Conservation (phyloP, 2,888 invertebrate genomes). For the Eurois occulta region DNA sequence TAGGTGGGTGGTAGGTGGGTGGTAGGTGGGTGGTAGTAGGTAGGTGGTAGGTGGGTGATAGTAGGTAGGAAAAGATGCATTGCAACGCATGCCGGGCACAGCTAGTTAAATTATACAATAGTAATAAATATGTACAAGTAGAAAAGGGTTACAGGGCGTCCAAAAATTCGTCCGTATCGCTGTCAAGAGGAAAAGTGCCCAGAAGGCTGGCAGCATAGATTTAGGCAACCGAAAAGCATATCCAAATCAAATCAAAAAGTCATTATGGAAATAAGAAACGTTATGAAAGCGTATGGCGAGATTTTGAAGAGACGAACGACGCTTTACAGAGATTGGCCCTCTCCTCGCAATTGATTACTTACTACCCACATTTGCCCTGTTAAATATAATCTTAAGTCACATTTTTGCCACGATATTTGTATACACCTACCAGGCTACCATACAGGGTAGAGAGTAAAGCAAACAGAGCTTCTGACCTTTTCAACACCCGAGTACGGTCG, state of each 20-base stretch:
- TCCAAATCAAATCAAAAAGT: background rate
- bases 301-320: background rate
- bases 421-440: slow-evolving; percentile 35
- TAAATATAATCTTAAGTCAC: slow-evolving; percentile 28
- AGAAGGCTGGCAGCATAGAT: too few relatives aligned
- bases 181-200: too few relatives aligned
- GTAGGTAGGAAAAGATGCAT: too few relatives aligned
- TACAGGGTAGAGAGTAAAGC: slow-evolving; percentile 22
- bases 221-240: background rate
- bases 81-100: too few relatives aligned
- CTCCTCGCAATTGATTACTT: background rate
- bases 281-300: background rate
- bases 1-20: too few relatives aligned
- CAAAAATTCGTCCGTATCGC: too few relatives aligned
- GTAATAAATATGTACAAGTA: too few relatives aligned
- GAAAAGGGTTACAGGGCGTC: too few relatives aligned
- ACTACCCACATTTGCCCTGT: slow-evolving; percentile 4
- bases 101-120: too few relatives aligned
- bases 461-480: slow-evolving; percentile 60
- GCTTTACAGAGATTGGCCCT: background rate
- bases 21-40: too few relatives aligned
- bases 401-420: slow-evolving; percentile 26
- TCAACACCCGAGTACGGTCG: slow-evolving; percentile 43
- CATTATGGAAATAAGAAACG: background rate
- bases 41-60: too few relatives aligned